Evolutionary conservation across 2,797 vertebrate species (phyloP).

Genomic region (Eulemur mongoz): DNA sequence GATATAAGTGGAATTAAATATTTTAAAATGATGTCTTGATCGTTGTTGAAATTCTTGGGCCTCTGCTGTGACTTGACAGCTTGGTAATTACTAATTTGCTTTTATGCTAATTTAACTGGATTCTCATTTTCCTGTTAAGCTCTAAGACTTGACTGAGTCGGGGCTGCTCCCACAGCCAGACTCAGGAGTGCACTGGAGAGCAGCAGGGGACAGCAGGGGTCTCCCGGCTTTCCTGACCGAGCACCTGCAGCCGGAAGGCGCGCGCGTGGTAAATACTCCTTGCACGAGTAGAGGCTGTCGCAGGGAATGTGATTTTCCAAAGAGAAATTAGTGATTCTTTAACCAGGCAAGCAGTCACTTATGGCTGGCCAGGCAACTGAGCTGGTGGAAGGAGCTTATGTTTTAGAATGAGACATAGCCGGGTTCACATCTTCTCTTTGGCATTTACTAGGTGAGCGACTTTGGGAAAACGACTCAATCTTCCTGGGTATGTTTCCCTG

Average conservation of each 20-base stretch:
- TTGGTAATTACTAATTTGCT: slow-evolving; percentile 52
- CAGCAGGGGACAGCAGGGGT: background rate
- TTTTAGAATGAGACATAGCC: background rate
- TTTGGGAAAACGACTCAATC: background rate
- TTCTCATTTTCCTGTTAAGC: background rate
- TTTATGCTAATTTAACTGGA: slow-evolving; percentile 55
- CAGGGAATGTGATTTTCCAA: background rate
- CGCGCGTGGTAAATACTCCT: fast-evolving
- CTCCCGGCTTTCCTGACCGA: fast-evolving
- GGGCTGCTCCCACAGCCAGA: background rate
- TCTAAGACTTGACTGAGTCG: background rate
- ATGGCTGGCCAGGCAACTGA: background rate
- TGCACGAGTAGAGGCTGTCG: fast-evolving
- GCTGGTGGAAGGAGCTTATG: background rate
- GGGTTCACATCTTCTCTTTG: background rate
- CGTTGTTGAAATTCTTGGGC: slow-evolving; percentile 52
- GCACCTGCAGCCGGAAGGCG: background rate
- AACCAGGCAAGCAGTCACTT: background rate
- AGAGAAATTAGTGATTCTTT: background rate
- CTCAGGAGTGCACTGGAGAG: background rate
- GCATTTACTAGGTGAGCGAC: background rate
- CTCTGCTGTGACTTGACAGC: slow-evolving; percentile 50
- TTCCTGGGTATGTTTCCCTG: background rate
- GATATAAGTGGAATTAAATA: slow-evolving; percentile 47
- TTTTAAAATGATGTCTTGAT: slow-evolving; percentile 66